phyloP scores from a whole-genome alignment of 2,113 vertebrate species.

The Oceanites oceanicus region DNA sequence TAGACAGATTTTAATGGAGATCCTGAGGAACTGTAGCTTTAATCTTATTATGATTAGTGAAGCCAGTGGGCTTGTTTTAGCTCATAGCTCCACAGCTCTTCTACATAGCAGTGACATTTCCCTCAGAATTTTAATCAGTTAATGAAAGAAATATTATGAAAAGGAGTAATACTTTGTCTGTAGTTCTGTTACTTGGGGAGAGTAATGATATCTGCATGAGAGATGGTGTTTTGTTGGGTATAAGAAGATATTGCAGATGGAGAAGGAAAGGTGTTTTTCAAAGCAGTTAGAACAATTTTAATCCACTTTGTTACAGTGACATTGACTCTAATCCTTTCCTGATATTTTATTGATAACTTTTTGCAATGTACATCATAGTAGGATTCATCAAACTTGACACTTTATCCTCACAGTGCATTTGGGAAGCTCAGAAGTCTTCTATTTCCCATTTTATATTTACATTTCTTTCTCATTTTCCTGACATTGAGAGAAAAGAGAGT shows the following conservation, averaged over 20 bases:
- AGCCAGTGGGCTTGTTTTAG: neutral
- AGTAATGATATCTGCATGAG: neutral
- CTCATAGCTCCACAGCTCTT: neutral
- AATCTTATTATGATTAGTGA: neutral
- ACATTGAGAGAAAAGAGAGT: neutral
- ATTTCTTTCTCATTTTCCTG: constrained; percentile 33
- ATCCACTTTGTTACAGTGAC: constrained; percentile 24
- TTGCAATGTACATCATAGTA: constrained; percentile 18
- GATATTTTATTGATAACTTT: constrained; percentile 56
- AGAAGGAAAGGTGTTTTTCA: constrained; percentile 10
- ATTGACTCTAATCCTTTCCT: constrained; percentile 41
- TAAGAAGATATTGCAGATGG: neutral
- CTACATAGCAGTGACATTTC: neutral
- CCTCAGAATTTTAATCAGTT: neutral
- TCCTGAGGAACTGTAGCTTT: neutral
- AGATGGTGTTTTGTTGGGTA: neutral
- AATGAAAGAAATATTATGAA: neutral
- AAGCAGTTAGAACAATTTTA: constrained; percentile 19
- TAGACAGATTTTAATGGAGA: neutral
- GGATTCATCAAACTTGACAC: constrained; percentile 41
- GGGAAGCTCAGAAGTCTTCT: constrained; percentile 9
- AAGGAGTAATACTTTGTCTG: neutral
- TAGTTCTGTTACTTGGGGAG: neutral
- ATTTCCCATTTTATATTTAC: constrained; percentile 17
- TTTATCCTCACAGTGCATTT: constrained; percentile 34